Evolutionary conservation across 2,797 vertebrate species (phyloP).

Genomic region (Benthosema pterotum): DNA sequence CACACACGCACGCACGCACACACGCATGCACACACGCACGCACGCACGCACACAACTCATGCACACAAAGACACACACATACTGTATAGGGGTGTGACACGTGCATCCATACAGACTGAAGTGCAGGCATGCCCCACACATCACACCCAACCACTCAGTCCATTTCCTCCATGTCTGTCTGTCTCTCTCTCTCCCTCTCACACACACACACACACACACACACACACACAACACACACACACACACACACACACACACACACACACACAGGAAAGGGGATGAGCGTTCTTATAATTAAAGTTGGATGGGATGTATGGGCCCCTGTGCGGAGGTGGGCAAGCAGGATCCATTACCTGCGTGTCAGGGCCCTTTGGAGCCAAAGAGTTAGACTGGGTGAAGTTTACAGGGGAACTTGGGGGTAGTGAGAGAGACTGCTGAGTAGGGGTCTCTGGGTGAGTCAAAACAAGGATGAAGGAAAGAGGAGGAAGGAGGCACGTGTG

Average conservation of each 20-base stretch:
- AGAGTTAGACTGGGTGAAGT: conserved; percentile 49
- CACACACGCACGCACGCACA: conserved; percentile 48
- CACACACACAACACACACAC: background rate
- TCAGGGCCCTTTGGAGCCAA: conserved; percentile 45
- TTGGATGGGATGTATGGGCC: conserved; percentile 68
- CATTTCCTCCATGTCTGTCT: conserved; percentile 1
- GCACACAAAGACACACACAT: background rate
- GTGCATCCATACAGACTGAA: background rate
- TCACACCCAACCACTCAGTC: conserved; percentile 11
- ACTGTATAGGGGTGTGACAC: conserved; percentile 4
- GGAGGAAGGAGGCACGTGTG: conserved; percentile 33
- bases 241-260: background rate
- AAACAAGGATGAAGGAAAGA: conserved; percentile 13
- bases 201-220: too few species aligned
- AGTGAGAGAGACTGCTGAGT: conserved; percentile 14
- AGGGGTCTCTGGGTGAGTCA: conserved; percentile 21
- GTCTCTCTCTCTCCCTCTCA: background rate
- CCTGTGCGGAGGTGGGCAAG: conserved; percentile 52
- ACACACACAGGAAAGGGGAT: conserved; percentile 46
- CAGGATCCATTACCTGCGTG: conserved; percentile 67
- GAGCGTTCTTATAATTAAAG: conserved; percentile 79
- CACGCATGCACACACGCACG: conserved; percentile 17
- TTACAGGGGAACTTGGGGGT: conserved; percentile 38
- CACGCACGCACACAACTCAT: conserved; percentile 27
- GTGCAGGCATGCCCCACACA: background rate